Evolutionary conservation across 1,140 invertebrate genomes (phyloP).

Genomic region (Paracyclopina nana): DNA sequence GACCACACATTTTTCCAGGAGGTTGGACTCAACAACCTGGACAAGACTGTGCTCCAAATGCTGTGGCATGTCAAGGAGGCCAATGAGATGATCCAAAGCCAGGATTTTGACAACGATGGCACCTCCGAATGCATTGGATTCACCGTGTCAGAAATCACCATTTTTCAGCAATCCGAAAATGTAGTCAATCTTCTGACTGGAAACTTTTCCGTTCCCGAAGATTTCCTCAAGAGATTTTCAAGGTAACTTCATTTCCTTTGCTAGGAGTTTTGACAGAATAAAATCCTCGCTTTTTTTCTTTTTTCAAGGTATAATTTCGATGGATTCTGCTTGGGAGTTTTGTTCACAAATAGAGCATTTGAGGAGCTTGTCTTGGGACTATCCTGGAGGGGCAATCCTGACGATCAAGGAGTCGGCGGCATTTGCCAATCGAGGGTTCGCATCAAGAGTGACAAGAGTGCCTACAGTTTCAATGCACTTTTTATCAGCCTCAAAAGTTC

Average conservation of each 20-base stretch:
- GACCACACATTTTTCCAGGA: slow-evolving; percentile 8
- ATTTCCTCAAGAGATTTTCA: slow-evolving; percentile 8
- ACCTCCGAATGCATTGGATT: slow-evolving; percentile 1
- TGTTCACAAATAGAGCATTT: slow-evolving; percentile 11
- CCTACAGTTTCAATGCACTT: slow-evolving; percentile 12
- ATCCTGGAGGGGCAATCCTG: slow-evolving; percentile 12
- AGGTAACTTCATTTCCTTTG: too few relatives aligned
- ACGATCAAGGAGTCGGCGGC: slow-evolving; percentile 1
- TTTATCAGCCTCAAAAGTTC: slow-evolving; percentile 10
- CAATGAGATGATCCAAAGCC: background rate
- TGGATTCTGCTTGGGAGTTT: slow-evolving; percentile 11
- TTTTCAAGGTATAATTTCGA: slow-evolving; percentile 14
- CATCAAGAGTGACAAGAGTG: slow-evolving; percentile 4
- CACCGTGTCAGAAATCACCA: slow-evolving; percentile 5
- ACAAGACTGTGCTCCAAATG: slow-evolving; percentile 4
- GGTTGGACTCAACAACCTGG: background rate
- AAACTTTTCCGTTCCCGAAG: background rate
- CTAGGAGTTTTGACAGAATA: too few relatives aligned
- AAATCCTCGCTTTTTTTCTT: too few relatives aligned
- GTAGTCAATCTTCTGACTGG: slow-evolving; percentile 8
- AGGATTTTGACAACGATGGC: slow-evolving; percentile 2
- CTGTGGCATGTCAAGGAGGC: slow-evolving; percentile 11
- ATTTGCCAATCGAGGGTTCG: slow-evolving; percentile 8
- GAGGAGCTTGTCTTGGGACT: slow-evolving; percentile 8
- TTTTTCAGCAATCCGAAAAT: background rate